These are phyloP conservation scores for Hylia prasina DNA, from an alignment of 2,113 vertebrate genomes.

Conservation along the genomic window DNA sequence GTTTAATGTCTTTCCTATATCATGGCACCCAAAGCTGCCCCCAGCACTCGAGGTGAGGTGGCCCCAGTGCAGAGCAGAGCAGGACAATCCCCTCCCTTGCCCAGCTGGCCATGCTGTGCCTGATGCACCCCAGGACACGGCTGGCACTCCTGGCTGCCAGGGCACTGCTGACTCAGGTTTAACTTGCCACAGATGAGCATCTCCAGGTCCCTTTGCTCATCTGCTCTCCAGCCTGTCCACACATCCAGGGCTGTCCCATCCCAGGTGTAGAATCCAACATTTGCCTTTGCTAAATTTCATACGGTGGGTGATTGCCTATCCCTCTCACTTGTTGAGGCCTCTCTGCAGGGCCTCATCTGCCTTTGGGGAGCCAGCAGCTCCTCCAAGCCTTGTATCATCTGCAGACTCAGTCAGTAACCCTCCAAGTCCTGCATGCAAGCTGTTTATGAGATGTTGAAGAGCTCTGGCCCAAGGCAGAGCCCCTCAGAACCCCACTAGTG, in stretches of 20 bases:
- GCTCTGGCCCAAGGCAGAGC: background rate
- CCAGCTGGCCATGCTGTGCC: background rate
- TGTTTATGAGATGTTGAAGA: background rate
- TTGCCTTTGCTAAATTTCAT: no score
- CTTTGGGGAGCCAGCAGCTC: background rate
- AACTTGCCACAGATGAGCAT: no score
- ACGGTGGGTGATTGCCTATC: background rate
- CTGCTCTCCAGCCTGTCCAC: background rate
- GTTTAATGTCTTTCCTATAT: background rate
- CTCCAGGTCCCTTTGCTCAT: background rate
- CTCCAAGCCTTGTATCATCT: background rate
- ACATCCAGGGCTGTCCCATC: background rate
- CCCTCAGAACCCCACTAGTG: background rate
- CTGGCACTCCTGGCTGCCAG: background rate
- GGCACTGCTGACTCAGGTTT: background rate
- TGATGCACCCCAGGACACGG: background rate
- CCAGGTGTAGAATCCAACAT: no score
- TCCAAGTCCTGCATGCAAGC: background rate
- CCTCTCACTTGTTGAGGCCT: background rate
- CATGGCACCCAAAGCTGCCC: background rate
- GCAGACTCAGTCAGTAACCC: background rate
- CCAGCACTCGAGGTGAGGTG: rapidly evolving
- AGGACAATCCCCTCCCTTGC: background rate
- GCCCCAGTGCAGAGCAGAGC: rapidly evolving
- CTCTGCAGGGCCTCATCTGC: background rate